Evolutionary conservation across 2,797 vertebrate genomes (phyloP).

Genomic region (Hybognathus amarus): DNA sequence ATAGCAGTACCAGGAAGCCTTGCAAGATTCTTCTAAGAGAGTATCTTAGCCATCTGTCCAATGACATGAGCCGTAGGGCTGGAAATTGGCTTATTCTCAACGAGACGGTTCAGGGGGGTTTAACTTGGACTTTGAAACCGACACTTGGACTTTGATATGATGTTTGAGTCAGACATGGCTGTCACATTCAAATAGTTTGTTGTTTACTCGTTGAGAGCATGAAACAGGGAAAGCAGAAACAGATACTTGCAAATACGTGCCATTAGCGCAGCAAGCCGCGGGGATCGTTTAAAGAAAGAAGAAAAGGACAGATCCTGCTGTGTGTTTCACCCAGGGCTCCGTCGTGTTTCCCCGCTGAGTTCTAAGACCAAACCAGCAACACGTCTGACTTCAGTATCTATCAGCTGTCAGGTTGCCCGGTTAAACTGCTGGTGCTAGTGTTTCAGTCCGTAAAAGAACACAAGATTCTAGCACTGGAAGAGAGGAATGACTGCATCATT

Average conservation of each 20-base stretch:
- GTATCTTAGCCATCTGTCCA: slow-evolving; percentile 19
- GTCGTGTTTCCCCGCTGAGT: slow-evolving; percentile 39
- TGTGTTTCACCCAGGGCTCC: slow-evolving; percentile 48
- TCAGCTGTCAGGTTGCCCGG: slow-evolving; percentile 41
- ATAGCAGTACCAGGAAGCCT: slow-evolving; percentile 4
- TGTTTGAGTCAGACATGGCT: slow-evolving; percentile 27
- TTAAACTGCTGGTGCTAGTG: slow-evolving; percentile 15
- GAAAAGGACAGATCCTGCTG: slow-evolving; percentile 55
- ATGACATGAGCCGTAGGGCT: slow-evolving; percentile 33
- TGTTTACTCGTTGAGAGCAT: slow-evolving; percentile 27
- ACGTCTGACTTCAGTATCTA: slow-evolving; percentile 45
- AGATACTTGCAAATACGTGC: neutral
- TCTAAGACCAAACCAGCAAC: slow-evolving; percentile 24
- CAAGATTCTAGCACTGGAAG: neutral
- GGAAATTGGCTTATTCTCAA: slow-evolving; percentile 37
- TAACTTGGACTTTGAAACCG: neutral
- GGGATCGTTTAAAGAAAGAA: slow-evolving; percentile 43
- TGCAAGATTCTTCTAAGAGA: slow-evolving; percentile 17
- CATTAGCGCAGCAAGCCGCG: slow-evolving; percentile 12
- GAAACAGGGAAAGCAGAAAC: slow-evolving; percentile 9
- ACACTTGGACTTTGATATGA: slow-evolving; percentile 27
- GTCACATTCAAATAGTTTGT: slow-evolving; percentile 10
- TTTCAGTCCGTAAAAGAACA: slow-evolving; percentile 31
- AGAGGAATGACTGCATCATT: slow-evolving; percentile 17
- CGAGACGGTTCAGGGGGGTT: slow-evolving; percentile 16